Conservation (phyloP, 1,140 invertebrate species). For the Lethrus apterus region DNA sequence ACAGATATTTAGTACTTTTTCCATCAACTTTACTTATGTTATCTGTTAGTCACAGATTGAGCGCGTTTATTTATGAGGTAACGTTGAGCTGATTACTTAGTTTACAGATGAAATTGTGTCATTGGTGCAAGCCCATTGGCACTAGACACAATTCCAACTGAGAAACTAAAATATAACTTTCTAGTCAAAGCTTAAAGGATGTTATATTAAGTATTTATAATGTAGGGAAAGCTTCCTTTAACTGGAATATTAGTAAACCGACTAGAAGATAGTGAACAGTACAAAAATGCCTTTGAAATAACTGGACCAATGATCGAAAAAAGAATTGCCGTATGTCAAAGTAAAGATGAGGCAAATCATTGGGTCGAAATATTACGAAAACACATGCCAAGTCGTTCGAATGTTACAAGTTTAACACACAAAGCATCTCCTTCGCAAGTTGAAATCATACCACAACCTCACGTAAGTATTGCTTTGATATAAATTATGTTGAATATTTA, state of each 20-base stretch:
- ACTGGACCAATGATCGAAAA: conserved; percentile 85
- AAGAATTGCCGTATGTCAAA: conserved; percentile 79
- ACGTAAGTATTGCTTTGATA: conserved; percentile 50
- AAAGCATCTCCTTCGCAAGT: conserved; percentile 38
- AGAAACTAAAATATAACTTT: too few relatives aligned
- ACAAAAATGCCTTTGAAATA: conserved; percentile 89
- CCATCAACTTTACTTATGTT: conserved; percentile 81
- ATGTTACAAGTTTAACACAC: conserved; percentile 36
- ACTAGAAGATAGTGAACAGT: conserved; percentile 69
- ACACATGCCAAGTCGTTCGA: conserved; percentile 35
- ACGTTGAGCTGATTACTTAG: conserved; percentile 22
- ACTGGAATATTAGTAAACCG: conserved; percentile 73
- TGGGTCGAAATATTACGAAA: conserved; percentile 80
- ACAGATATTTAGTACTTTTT: conserved; percentile 90
- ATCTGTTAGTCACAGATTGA: conserved; percentile 82
- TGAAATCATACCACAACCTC: conserved; percentile 43
- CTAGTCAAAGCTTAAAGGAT: too few relatives aligned
- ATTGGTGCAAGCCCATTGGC: too few relatives aligned
- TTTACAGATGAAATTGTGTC: too few relatives aligned
- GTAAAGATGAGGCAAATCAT: conserved; percentile 71
- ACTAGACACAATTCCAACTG: too few relatives aligned
- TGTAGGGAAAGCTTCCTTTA: conserved; percentile 84
- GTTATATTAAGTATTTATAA: too few relatives aligned
- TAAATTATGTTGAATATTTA: background rate
- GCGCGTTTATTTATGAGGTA: conserved; percentile 94